Base-by-base conservation (phyloP, 2,888 invertebrate genomes). In the Ophion slaviceki region DNA sequence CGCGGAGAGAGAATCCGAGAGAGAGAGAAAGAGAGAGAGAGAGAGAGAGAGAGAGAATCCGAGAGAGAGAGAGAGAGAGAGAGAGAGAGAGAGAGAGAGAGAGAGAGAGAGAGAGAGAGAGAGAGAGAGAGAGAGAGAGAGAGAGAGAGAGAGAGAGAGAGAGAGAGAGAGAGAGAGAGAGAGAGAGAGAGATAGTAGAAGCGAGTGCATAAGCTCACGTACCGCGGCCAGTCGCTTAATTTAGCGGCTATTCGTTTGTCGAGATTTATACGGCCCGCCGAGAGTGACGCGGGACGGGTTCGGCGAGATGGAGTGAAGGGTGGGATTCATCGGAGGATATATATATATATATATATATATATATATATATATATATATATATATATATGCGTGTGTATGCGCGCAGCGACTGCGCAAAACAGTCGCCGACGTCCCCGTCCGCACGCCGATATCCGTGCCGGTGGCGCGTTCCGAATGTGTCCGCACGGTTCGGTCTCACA, bases 171-270 rank as follows among this genome's bases (percentile, higher is more conserved):
- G 5, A 76, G 61, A 7, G 75, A 72, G 5, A 76, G 61, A 7
- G 75, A 72, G 75, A 72, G 68, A 32, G 32, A 32, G 32, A 32
- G 32, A 32, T 32, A 59, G 75, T 47, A 53, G 64, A 66, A 80
- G 81, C 80, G 75, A 78, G 71, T 76, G 84, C 86, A 86, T 83
- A 83, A 72, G 80, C 85, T 86, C 85, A 80, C 85, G 82, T 82
- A 80, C 77, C 86, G 74, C 82, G 64, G 85, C 83, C 80, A 87
- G 82, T 86, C 85, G 86, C 86, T 86, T 85, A 86, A 88, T 84
- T 88, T 87, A 88, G 84, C 88, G 84, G 80, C 87, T 68, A 86
- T 86, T 88, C 88, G 80, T 87, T 80, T 79, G 82, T 81, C 77
- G 85, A 85, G 85, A 86, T 87, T 87, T 84, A 86, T 87, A 80